Evolutionary conservation across 2,888 invertebrate genomes (phyloP), one percentile per base, ranked within the genome.

Genomic region (Xestia rhomboidea): DNA sequence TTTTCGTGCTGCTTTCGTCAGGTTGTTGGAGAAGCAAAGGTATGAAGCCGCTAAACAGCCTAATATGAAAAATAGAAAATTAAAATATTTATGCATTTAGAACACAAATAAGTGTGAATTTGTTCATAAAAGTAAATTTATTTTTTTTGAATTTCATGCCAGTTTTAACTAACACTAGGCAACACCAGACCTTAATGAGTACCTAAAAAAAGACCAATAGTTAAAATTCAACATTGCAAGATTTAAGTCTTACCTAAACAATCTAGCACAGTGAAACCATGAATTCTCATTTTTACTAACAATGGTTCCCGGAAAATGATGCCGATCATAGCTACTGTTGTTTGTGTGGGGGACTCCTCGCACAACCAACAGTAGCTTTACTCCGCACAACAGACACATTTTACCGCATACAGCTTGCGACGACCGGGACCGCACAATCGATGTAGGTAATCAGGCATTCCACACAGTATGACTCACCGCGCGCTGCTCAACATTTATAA

Each of bases 381-480:
- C 24, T 64, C 34, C 70, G 27, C 6, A 67, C 69, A 77, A 63
- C 44, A 66, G 38, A 68, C 27, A 57, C 44, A 68, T 54, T 30
- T 34, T 44, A 21, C n/a, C 46, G 30, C 21, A 15, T 57, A 60
- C 44, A 21, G 2, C 10, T 27, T 34, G 57, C 68, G 30, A 63
- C 70, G 72, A 41, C 44, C 60, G 49, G 67, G 72, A 41, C 44
- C 60, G 49, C 60, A 85, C 71, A 54, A 49, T 70, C 69, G 24
- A 3, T 49, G 21, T 41, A n/a, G n/a, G n/a, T n/a, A 44, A 64
- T 34, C 4, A 83, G 71, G 68, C 87, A 84, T 84, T 83, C 83
- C 83, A 62, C 38, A 68, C 54, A 8, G 18, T 1, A 71, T 84
- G 84, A 86, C 51, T 86, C 84, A 84, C 15, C 18, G 41, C 41